Conservation (phyloP, 2,113 vertebrate genomes). For the Anarrhichthys ocellatus region DNA sequence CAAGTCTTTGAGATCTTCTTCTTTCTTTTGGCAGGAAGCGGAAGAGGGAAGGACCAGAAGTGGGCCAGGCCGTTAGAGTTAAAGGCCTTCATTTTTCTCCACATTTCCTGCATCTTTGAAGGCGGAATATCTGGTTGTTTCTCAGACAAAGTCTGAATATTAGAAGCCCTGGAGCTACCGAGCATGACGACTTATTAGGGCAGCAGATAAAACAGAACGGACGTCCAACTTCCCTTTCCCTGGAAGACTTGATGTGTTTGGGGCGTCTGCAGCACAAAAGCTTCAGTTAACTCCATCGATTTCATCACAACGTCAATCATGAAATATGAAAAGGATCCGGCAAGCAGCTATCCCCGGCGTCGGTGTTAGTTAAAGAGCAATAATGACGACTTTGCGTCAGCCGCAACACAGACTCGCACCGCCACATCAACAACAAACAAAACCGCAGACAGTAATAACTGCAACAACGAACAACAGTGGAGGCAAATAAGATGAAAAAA, state of each 20-base stretch:
- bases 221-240: conserved; percentile 21
- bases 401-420: background rate
- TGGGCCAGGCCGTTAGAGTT: conserved; percentile 34
- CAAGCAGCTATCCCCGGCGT: conserved; percentile 1
- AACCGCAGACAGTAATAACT: background rate
- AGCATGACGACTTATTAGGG: conserved; percentile 56
- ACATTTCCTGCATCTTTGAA: conserved; percentile 53
- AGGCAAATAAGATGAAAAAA: conserved; percentile 21
- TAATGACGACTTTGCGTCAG: conserved; percentile 16
- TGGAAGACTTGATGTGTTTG: conserved; percentile 18
- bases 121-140: conserved; percentile 4
- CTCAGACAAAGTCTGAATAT: background rate
- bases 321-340: conserved; percentile 1
- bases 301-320: conserved; percentile 11
- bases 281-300: conserved; percentile 4
- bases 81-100: conserved; percentile 4
- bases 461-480: background rate
- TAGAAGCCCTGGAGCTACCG: conserved; percentile 25
- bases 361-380: conserved; percentile 12
- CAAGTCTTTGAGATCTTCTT: conserved; percentile 51
- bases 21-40: conserved; percentile 48
- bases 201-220: conserved; percentile 1
- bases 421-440: conserved; percentile 14
- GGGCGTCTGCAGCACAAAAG: conserved; percentile 16
- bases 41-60: conserved; percentile 50